Evolutionary conservation across 1,140 invertebrate genomes (phyloP).

Genomic region (Drosophila subpulchrella): DNA sequence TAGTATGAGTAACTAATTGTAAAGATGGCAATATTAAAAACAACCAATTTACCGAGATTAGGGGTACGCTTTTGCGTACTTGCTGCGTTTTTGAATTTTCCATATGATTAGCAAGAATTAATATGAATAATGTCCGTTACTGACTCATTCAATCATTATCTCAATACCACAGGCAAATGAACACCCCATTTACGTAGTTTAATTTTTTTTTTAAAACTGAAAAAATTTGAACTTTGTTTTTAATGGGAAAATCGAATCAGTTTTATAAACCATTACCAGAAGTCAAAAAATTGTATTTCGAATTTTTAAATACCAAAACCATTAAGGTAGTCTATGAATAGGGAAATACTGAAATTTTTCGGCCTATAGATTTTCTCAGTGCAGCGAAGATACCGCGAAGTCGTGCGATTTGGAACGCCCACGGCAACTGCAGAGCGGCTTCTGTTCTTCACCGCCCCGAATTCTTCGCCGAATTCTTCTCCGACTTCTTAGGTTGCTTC

Average conservation of each 20-base stretch:
- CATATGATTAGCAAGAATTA: neutral
- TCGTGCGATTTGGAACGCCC: slow-evolving; percentile 46
- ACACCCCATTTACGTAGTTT: neutral
- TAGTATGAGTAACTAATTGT: neutral
- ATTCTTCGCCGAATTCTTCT: slow-evolving; percentile 1
- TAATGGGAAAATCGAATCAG: too few relatives aligned
- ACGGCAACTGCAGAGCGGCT: slow-evolving; percentile 42
- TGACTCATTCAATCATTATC: neutral
- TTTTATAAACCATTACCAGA: too few relatives aligned
- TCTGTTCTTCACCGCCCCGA: slow-evolving; percentile 51
- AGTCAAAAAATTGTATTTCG: too few relatives aligned
- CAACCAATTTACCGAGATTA: neutral
- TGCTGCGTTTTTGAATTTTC: neutral
- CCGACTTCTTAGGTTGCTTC: slow-evolving; percentile 33
- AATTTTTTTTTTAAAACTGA: neutral
- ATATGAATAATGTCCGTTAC: slow-evolving; percentile 1
- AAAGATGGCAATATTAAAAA: neutral
- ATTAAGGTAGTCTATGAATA: too few relatives aligned
- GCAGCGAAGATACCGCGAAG: slow-evolving; percentile 18
- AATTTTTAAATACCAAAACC: too few relatives aligned
- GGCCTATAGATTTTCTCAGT: neutral
- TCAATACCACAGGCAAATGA: neutral
- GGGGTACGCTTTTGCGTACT: neutral
- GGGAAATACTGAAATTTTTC: too few relatives aligned
- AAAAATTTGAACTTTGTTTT: neutral